These are phyloP conservation scores for Galeopsomyia nigrocyanea DNA, from an alignment of 2,888 invertebrate species.

Conservation along the genomic window DNA sequence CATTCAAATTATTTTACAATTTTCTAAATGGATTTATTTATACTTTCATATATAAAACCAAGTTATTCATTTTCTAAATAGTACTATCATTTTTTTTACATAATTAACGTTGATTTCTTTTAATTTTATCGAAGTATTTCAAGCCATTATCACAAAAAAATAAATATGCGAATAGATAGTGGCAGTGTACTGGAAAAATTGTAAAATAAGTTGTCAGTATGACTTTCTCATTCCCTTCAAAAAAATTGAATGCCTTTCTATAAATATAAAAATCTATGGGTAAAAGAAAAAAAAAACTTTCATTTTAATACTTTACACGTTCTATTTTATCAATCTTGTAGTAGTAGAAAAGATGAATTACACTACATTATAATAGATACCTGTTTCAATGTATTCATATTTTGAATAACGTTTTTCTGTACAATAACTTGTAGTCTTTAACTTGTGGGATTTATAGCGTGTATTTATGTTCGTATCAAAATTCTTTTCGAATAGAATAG, in stretches of 20 bases:
- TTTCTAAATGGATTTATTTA: not conserved
- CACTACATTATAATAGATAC: conserved; percentile 46
- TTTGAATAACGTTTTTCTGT: conserved; percentile 39
- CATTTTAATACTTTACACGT: conserved; percentile 30
- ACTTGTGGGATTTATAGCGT: conserved; percentile 34
- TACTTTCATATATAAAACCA: too few relatives aligned
- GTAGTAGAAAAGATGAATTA: conserved; percentile 46
- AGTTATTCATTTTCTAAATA: not conserved
- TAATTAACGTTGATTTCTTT: conserved; percentile 19
- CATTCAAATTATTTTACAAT: conserved; percentile 19
- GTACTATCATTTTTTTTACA: conserved; percentile 1
- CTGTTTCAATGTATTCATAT: conserved; percentile 17
- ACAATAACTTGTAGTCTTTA: conserved; percentile 39
- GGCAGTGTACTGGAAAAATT: conserved; percentile 8
- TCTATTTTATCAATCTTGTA: conserved; percentile 39
- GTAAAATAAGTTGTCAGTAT: conserved; percentile 25
- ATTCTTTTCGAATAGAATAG: too few relatives aligned
- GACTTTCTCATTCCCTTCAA: conserved; percentile 39
- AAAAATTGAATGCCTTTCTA: conserved; percentile 7
- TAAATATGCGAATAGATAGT: conserved; percentile 5
- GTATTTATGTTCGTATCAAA: too few relatives aligned
- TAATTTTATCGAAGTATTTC: not conserved
- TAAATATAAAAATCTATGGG: conserved; percentile 25
- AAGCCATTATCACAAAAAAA: conserved; percentile 1
- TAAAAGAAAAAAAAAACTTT: conserved; percentile 20